Base-by-base conservation (phyloP, 2,113 vertebrate species). In the Poecilia latipinna region DNA sequence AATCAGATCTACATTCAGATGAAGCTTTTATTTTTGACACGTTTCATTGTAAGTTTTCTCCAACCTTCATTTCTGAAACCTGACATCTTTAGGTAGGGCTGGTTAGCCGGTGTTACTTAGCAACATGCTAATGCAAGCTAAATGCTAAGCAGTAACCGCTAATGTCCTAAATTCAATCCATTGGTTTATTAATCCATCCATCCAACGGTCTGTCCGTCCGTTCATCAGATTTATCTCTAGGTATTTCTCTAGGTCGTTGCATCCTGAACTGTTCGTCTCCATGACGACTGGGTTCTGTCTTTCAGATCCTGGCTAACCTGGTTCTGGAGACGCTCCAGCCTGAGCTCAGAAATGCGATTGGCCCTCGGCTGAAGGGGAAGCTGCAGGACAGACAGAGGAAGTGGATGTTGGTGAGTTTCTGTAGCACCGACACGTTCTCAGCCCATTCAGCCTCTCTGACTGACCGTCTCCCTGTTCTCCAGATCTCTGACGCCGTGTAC, bases 271-370 rank as follows among this genome's bases (percentile, higher is more conserved):
- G 61, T 11, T 64, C 10, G 11, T 32, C 33, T 24, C 3, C 33
- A 70, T 72, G 24, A 61, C 60, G n/a, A n/a, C 2, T n/a, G 7
- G 33, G 1, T 70, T 19, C 61, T 68, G 2, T 85, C 35, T 42
- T 84, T 24, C 63, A 99, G 98, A 95, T 99, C 77, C 93, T 99
- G 74, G 95, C 96, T 85, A 98, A 98, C 85, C 93, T 99, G 89
- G 97, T 97, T 88, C 98, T 99, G 98, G 98, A 99, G 91, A 96
- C 94, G 24, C 95, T 99, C 68, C 94, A 96, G 11, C 96, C 97
- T 0, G 96, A 98, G 80, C 93, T 99, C 78, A 93, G 95, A 80
- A 93, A 72, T 0, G 65, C 89, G 77, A 98, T 99, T 0, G 89
- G 89, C 1, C 97, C 97, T 1, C 94, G 96, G 60, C 93, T 99